Percentiles rank a stretch among this genome's conserved stretches.
Conservation (phyloP, 1,140 invertebrate genomes). For the Listronotus oregonensis region DNA sequence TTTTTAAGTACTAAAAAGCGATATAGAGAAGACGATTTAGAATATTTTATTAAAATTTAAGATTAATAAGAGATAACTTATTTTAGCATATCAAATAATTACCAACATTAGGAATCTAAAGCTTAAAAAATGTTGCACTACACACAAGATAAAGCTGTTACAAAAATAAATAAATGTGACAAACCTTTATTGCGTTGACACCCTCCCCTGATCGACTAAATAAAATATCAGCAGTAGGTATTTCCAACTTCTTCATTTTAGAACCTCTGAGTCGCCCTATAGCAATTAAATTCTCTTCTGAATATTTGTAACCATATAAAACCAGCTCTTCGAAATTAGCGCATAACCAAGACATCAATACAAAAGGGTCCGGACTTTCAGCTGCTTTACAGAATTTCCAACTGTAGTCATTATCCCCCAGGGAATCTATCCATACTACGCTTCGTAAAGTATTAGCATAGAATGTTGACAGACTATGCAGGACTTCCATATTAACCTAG, state of each 20-base stretch:
- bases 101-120: too few species aligned
- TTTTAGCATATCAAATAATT: too few species aligned
- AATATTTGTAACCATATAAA: conserved; percentile 66
- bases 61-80: too few species aligned
- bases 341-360: conserved; percentile 79
- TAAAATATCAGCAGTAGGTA: conserved; percentile 64
- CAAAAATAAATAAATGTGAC: neutral
- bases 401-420: conserved; percentile 41
- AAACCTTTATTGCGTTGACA: conserved; percentile 6
- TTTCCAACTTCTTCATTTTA: conserved; percentile 64
- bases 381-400: conserved; percentile 38
- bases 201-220: conserved; percentile 16
- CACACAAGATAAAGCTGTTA: too few species aligned
- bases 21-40: too few species aligned
- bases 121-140: too few species aligned
- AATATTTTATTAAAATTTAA: too few species aligned
- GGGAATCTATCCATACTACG: conserved; percentile 73
- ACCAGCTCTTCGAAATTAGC: conserved; percentile 69
- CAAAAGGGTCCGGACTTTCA: conserved; percentile 68
- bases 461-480: conserved; percentile 63
- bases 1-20: too few species aligned
- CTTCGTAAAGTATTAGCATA: conserved; percentile 68
- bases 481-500: conserved; percentile 61
- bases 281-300: conserved; percentile 69
- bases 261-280: conserved; percentile 69